These are phyloP conservation scores for Chloroceryle amazona DNA, from an alignment of 2,797 vertebrate genomes.

Conservation along the genomic window DNA sequence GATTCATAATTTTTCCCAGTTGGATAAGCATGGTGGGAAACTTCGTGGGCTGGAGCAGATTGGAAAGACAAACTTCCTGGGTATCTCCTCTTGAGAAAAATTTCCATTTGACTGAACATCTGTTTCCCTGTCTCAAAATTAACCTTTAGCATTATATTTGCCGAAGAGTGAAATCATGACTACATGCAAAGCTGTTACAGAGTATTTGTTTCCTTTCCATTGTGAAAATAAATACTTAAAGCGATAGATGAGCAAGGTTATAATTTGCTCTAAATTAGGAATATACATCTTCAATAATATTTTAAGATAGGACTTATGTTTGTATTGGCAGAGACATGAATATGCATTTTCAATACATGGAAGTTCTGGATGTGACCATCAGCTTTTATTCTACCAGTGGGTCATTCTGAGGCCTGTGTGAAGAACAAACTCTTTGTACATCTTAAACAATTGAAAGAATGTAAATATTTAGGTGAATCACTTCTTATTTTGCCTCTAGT, in stretches of 20 bases:
- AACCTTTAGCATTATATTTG: slow-evolving; percentile 49
- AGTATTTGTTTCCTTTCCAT: not conserved
- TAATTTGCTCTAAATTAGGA: not conserved
- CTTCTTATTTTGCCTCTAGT: not conserved
- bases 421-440: not conserved
- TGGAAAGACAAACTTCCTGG: slow-evolving; percentile 73
- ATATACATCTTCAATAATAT: not conserved
- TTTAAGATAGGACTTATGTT: not conserved
- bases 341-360: not conserved
- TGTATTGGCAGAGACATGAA: not conserved
- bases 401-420: not conserved
- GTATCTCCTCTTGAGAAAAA: slow-evolving; percentile 73
- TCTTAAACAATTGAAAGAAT: not conserved
- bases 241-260: not conserved
- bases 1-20: slow-evolving; percentile 6
- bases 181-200: not conserved
- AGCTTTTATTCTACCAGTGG: not conserved
- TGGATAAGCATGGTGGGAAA: slow-evolving; percentile 45
- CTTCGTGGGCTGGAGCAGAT: slow-evolving; percentile 47
- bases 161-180: not conserved
- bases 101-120: slow-evolving; percentile 62
- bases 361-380: not conserved
- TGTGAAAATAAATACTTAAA: not conserved
- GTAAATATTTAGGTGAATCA: not conserved
- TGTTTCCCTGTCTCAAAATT: slow-evolving; percentile 43